Percentiles rank a stretch among this genome's conserved stretches.
Conservation (phyloP, 2,113 vertebrate genomes). For the Oryctolagus cuniculus region DNA sequence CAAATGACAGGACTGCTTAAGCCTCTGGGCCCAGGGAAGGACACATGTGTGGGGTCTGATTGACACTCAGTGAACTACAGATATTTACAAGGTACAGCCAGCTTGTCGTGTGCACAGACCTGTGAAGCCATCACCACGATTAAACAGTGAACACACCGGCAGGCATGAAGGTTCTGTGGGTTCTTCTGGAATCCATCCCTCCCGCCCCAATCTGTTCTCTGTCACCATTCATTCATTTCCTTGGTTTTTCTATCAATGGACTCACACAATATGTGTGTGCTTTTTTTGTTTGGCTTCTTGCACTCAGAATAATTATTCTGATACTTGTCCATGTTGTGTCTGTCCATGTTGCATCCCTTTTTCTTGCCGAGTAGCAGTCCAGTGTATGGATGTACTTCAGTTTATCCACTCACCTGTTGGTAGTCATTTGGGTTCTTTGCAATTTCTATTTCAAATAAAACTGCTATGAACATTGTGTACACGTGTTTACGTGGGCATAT, state of each 20-base stretch:
- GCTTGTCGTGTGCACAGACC: background rate
- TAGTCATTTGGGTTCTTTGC: background rate
- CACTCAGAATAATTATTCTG: background rate
- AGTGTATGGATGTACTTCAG: background rate
- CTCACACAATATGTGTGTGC: background rate
- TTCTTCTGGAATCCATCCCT: background rate
- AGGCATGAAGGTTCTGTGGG: background rate
- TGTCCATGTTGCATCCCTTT: background rate
- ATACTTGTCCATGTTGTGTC: background rate
- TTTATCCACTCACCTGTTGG: background rate
- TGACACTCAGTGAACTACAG: background rate
- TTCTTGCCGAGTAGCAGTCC: background rate
- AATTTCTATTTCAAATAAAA: background rate
- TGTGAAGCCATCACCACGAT: background rate
- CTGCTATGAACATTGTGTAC: background rate
- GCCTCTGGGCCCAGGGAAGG: background rate
- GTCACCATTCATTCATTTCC: background rate
- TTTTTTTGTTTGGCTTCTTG: background rate
- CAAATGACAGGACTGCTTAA: background rate
- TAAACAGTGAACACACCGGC: background rate
- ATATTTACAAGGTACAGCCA: background rate
- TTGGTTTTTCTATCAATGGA: background rate
- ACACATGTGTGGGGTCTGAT: background rate
- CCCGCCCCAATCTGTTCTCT: background rate
- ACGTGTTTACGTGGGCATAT: background rate